These are phyloP conservation scores for Tipula unca DNA, from an alignment of 2,888 invertebrate genomes.

Conservation along the genomic window DNA sequence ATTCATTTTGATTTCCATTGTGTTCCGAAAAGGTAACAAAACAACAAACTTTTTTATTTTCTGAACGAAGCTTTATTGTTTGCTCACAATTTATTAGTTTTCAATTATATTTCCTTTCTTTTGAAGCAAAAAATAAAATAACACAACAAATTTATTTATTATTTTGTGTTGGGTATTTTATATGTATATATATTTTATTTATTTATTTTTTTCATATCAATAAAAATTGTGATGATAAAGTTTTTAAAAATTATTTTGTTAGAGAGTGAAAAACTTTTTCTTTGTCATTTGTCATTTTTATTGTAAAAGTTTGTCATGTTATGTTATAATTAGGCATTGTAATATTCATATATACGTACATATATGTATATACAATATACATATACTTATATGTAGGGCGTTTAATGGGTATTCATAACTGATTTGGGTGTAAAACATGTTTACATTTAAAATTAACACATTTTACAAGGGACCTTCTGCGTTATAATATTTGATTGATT, in stretches of 20 bases:
- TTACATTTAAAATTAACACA: too few relatives aligned
- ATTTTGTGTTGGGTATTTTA: background rate
- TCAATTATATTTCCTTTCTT: background rate
- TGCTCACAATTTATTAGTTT: background rate
- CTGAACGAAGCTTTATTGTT: background rate
- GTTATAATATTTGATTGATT: too few relatives aligned
- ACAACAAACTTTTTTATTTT: background rate
- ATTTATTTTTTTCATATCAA: background rate
- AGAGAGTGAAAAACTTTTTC: background rate
- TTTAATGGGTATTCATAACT: too few relatives aligned
- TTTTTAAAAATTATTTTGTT: background rate
- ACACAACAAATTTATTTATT: too few relatives aligned
- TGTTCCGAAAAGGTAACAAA: background rate
- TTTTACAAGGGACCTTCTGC: too few relatives aligned
- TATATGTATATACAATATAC: background rate
- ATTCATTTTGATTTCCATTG: background rate
- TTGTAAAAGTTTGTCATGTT: background rate
- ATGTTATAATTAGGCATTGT: background rate
- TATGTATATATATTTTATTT: too few relatives aligned
- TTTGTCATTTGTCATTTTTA: background rate
- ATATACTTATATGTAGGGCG: too few relatives aligned
- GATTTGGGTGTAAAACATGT: too few relatives aligned
- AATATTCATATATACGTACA: background rate
- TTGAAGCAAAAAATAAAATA: background rate
- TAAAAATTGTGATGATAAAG: background rate